Conservation (phyloP, 92 coral and sea anemone species). For the Porites divaricata region DNA sequence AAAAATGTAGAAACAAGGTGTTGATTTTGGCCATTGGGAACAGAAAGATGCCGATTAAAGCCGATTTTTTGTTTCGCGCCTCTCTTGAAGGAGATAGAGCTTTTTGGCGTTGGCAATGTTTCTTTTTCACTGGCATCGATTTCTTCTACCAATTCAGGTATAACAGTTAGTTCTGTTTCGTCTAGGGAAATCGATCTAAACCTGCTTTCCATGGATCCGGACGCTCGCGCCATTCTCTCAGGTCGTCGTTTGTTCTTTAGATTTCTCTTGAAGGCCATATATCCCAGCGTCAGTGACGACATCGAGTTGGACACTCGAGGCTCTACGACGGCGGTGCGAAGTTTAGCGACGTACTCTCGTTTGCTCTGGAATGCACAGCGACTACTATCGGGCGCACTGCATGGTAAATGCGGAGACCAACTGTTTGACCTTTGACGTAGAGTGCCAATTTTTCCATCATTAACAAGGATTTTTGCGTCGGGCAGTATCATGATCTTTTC, state of each 20-base stretch:
- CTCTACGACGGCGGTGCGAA: conserved; percentile 19
- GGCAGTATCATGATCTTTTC: background rate
- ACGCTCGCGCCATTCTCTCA: conserved; percentile 17
- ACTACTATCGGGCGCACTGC: background rate
- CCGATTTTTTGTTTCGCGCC: background rate
- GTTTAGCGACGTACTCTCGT: conserved; percentile 21
- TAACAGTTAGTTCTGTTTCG: conserved; percentile 10
- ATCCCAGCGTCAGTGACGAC: conserved; percentile 60
- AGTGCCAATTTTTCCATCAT: background rate
- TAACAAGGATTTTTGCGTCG: background rate
- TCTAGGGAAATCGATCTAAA: conserved; percentile 14
- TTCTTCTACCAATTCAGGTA: conserved; percentile 9
- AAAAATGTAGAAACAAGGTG: background rate
- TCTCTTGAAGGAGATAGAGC: background rate
- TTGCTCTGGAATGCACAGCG: conserved; percentile 4
- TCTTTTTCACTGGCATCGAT: background rate
- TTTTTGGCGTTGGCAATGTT: background rate
- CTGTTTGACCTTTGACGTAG: background rate
- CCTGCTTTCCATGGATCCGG: background rate
- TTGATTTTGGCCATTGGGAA: background rate
- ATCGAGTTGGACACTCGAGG: conserved; percentile 61
- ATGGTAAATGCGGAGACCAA: conserved; percentile 4
- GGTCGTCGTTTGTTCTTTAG: conserved; percentile 34
- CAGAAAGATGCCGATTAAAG: background rate
- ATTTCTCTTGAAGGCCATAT: conserved; percentile 51